Conservation (phyloP, 2,113 vertebrate genomes). For the Myotis lucifugus region DNA sequence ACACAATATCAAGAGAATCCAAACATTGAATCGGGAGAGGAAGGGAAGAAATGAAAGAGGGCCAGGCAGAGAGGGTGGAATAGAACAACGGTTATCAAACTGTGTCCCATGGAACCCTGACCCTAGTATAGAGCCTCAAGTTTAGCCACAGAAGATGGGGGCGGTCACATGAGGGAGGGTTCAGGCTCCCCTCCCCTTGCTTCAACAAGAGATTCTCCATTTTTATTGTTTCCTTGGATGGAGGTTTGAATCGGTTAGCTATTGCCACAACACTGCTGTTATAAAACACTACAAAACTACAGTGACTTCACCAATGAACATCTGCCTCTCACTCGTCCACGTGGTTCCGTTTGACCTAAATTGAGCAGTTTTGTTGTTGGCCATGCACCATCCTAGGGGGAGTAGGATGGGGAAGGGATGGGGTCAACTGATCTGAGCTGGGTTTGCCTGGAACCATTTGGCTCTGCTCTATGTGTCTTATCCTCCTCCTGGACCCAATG, state of each 20-base stretch:
- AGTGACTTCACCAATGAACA: not conserved
- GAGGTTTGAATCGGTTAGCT: not conserved
- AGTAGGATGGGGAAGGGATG: fast-evolving
- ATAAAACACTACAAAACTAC: not conserved
- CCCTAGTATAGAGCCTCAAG: not conserved
- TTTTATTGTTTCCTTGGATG: not conserved
- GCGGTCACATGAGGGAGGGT: not conserved
- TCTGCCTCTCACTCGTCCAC: not conserved
- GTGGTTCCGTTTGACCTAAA: too few species aligned
- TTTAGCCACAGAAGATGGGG: not conserved
- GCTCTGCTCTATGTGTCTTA: not conserved
- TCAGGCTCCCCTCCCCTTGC: not conserved
- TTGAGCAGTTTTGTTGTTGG: not conserved
- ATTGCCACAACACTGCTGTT: not conserved
- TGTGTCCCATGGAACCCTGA: not conserved
- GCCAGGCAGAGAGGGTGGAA: not conserved
- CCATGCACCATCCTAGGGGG: fast-evolving
- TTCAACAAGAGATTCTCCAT: not conserved
- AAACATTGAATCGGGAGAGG: not conserved
- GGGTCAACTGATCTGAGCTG: not conserved
- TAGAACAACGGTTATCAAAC: not conserved
- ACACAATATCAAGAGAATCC: not conserved
- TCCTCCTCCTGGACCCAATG: not conserved
- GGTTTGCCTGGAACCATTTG: not conserved
- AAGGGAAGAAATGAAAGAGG: not conserved